phyloP scores from a whole-genome alignment of 2,113 vertebrate species.

The Eurypyga helias region DNA sequence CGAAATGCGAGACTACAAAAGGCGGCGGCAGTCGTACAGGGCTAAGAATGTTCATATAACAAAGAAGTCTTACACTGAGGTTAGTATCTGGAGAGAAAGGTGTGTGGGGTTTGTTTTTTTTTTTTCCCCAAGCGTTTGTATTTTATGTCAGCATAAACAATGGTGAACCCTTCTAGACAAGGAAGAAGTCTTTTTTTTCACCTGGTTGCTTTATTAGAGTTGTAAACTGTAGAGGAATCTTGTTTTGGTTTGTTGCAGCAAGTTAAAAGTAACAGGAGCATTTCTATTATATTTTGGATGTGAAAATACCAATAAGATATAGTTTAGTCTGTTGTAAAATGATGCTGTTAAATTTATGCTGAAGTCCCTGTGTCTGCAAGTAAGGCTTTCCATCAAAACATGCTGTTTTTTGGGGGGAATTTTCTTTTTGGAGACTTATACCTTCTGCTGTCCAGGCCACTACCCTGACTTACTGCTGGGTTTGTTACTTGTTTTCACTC shows the following conservation, averaged over 20 bases:
- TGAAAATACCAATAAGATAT: neutral
- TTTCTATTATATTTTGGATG: neutral
- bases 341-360: neutral
- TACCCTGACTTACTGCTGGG: neutral
- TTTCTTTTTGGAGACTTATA: neutral
- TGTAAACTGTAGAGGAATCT: neutral
- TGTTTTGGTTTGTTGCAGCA: neutral
- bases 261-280: neutral
- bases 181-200: neutral
- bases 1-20: conserved; percentile 98
- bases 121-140: neutral
- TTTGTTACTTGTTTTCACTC: neutral
- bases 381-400: neutral
- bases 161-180: neutral
- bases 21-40: conserved; percentile 93
- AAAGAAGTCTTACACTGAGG: conserved; percentile 98
- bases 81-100: conserved; percentile 28
- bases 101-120: too few species aligned
- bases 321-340: neutral
- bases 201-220: neutral
- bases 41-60: conserved; percentile 99
- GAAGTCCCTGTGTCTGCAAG: neutral
- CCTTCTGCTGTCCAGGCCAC: neutral
- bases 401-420: too few species aligned
- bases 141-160: neutral